Evolutionary conservation across 2,113 vertebrate genomes (phyloP), one percentile per base, ranked within the genome.

Genomic region (Octodon degus): DNA sequence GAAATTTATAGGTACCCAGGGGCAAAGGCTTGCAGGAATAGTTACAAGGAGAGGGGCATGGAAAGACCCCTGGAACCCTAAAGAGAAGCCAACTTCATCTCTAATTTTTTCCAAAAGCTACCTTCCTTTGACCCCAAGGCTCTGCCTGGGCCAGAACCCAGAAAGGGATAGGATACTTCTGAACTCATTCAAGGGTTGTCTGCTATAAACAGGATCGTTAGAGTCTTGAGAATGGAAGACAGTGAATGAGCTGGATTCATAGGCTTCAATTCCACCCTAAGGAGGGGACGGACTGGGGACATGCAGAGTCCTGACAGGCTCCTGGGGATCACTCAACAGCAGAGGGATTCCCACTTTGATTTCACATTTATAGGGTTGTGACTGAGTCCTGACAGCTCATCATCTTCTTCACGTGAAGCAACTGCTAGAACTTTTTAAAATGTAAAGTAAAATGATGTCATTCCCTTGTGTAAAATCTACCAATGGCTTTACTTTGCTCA

Each of bases 101-200:
- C 76, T 84, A 90, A 84, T 90, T 89, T 86, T 95, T 37, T 11
- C n/a, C n/a, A 53, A 32, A 96, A 94, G 32, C 14, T 93, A 27
- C 32, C 58, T 25, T 82, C 13, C 13, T 88, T 82, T 83, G 47
- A 95, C 34, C 22, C 2, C 9, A 63, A 68, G 32, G 34, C 86
- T 89, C 37, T 43, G 82, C 83, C 58, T 84, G 60, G 53, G 63
- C 20, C 62, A 89, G 55, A 47, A 63, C 27, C 32, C 25, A 93
- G 27, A 89, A 17, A 93, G 30, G 5, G 13, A 72, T 8, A 76
- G 62, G 53, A 55, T 1, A 62, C 47, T 83, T 72, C 55, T 79
- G 19, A 70, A 37, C 34, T 24, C 30, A 90, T 88, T 65, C 30
- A 25, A 96, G 37, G 34, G 76, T 92, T 94, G 19, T 0, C 60